Evolutionary conservation across 2,888 invertebrate species (phyloP).

Genomic region (Notocelia uddmanniana): DNA sequence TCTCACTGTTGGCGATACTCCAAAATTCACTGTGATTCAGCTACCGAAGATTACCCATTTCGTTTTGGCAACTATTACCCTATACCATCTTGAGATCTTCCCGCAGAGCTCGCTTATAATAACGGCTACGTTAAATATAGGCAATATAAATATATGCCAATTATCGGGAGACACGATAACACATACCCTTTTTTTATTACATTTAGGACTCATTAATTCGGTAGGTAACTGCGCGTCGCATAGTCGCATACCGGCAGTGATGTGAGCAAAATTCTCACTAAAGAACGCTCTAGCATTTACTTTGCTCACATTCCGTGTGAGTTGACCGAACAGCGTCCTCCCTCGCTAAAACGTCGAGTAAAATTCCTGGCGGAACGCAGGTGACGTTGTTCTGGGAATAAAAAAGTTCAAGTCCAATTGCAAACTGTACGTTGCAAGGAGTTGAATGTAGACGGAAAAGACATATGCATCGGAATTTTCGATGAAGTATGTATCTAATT

Average conservation of each 20-base stretch:
- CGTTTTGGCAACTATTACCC: conserved; percentile 70
- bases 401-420: conserved; percentile 19
- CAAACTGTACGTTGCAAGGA: conserved; percentile 15
- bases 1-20: conserved; percentile 72
- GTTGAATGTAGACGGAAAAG: conserved; percentile 11
- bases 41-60: conserved; percentile 71
- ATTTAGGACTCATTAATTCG: conserved; percentile 10
- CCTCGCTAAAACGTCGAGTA: conserved; percentile 14
- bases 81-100: conserved; percentile 40
- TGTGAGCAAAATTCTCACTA: conserved; percentile 22
- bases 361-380: conserved; percentile 28
- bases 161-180: not conserved
- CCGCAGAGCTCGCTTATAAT: conserved; percentile 21
- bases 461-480: conserved; percentile 5
- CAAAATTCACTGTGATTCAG: conserved; percentile 75
- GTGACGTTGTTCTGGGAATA: conserved; percentile 10
- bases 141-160: not conserved
- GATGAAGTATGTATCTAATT: not conserved
- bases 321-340: conserved; percentile 29
- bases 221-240: not conserved
- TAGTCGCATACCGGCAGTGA: not conserved
- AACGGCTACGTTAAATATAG: conserved; percentile 10
- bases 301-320: conserved; percentile 17
- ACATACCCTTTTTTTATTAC: conserved; percentile 11
- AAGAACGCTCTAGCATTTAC: conserved; percentile 25